Evolutionary conservation across 2,888 invertebrate genomes (phyloP).

Genomic region (Drosophila putrida): DNA sequence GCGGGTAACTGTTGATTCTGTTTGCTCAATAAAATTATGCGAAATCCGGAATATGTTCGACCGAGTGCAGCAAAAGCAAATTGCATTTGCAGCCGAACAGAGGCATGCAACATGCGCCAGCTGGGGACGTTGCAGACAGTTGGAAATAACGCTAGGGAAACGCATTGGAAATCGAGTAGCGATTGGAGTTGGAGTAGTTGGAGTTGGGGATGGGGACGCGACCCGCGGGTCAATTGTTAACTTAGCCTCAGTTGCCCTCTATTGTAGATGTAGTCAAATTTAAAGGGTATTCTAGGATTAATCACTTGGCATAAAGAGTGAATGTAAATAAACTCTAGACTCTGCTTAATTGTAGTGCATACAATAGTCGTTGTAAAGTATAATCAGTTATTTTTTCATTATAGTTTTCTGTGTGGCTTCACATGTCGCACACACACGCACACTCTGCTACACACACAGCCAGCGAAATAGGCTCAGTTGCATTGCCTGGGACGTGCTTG

Average conservation of each 20-base stretch:
- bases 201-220: conserved; percentile 14
- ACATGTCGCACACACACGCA: conserved; percentile 29
- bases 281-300: not conserved
- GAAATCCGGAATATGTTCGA: conserved; percentile 72
- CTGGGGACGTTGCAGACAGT: conserved; percentile 6
- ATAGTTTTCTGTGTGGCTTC: conserved; percentile 29
- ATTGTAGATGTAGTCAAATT: not conserved
- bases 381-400: conserved; percentile 6
- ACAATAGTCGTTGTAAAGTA: conserved; percentile 24
- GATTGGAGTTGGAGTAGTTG: conserved; percentile 6
- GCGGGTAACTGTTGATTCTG: conserved; percentile 67
- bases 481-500: conserved; percentile 34
- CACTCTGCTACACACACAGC: conserved; percentile 7
- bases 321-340: not conserved
- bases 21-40: conserved; percentile 75
- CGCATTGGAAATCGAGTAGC: conserved; percentile 14
- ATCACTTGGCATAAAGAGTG: not conserved
- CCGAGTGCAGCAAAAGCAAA: conserved; percentile 75
- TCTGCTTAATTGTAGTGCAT: conserved; percentile 7
- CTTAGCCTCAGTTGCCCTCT: conserved; percentile 33
- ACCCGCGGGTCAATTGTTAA: conserved; percentile 71
- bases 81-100: conserved; percentile 69
- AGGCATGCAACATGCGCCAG: conserved; percentile 18
- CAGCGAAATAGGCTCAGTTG: conserved; percentile 29
- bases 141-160: not conserved